Conservation (phyloP, 2,888 invertebrate genomes). For the Stenichneumon culpator region DNA sequence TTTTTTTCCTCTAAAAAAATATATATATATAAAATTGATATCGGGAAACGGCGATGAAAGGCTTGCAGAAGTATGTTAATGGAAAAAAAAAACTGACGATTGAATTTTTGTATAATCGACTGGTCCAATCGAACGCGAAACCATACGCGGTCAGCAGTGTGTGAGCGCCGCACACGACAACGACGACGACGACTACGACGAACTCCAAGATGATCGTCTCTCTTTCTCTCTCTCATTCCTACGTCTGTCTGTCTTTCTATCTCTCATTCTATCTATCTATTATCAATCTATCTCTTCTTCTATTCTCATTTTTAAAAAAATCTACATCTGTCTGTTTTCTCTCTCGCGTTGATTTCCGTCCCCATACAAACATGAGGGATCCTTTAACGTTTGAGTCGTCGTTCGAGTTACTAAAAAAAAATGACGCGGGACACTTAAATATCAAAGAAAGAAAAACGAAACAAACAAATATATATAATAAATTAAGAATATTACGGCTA, state of each 20-base stretch:
- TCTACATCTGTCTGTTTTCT: conserved; percentile 34
- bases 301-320: conserved; percentile 51
- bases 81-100: conserved; percentile 10
- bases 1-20: neutral
- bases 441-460: conserved; percentile 13
- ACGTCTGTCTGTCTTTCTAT: conserved; percentile 45
- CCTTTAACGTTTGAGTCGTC: conserved; percentile 52
- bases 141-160: conserved; percentile 70
- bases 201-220: conserved; percentile 66
- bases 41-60: neutral
- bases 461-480: conserved; percentile 8
- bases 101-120: conserved; percentile 31
- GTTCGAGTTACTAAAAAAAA: conserved; percentile 49
- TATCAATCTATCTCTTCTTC: conserved; percentile 61
- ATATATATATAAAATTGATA: neutral
- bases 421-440: conserved; percentile 24
- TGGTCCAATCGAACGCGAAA: conserved; percentile 53
- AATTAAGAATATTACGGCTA: neutral
- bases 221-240: conserved; percentile 38
- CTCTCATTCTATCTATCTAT: conserved; percentile 54
- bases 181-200: conserved; percentile 49
- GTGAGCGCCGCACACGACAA: conserved; percentile 71
- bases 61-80: neutral
- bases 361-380: conserved; percentile 40
- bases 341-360: conserved; percentile 43